These are phyloP conservation scores for Phortica okadai DNA, from an alignment of 2,888 invertebrate species.

Conservation along the genomic window DNA sequence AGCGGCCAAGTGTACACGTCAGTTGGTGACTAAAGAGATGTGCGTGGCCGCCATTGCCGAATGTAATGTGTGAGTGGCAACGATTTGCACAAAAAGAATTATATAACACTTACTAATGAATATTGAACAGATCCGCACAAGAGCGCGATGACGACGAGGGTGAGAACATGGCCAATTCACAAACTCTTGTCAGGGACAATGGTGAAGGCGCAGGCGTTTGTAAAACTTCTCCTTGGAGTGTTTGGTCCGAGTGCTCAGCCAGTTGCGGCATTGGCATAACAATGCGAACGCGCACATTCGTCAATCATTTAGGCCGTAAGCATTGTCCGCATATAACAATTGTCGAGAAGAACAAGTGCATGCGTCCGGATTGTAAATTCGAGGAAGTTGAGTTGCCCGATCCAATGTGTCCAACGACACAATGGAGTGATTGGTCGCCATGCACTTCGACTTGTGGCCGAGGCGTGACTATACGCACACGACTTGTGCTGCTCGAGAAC, in stretches of 20 bases:
- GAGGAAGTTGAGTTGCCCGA: constrained; percentile 77
- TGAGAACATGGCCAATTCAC: constrained; percentile 73
- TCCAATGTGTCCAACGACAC: constrained; percentile 84
- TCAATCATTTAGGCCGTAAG: constrained; percentile 86
- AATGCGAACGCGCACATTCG: constrained; percentile 85
- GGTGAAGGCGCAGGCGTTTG: constrained; percentile 75
- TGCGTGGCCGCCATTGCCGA: constrained; percentile 87
- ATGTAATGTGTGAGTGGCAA: constrained; percentile 80
- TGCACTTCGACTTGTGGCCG: constrained; percentile 91
- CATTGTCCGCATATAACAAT: constrained; percentile 86
- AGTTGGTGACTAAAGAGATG: constrained; percentile 92
- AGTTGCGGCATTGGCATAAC: constrained; percentile 88
- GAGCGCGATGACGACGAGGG: constrained; percentile 75
- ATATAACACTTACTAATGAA: background rate
- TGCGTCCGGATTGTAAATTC: constrained; percentile 82
- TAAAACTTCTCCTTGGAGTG: constrained; percentile 73
- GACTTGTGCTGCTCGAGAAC: constrained; percentile 83
- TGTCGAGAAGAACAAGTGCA: constrained; percentile 87
- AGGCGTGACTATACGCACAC: constrained; percentile 85
- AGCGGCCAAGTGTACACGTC: constrained; percentile 83
- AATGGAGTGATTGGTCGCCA: constrained; percentile 95
- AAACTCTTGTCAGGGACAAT: constrained; percentile 68
- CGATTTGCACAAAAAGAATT: background rate
- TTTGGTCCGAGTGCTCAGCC: constrained; percentile 87
- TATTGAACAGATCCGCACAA: constrained; percentile 30